phyloP scores from a whole-genome alignment of 2,888 invertebrate genomes.

The Apotomis capreana region DNA sequence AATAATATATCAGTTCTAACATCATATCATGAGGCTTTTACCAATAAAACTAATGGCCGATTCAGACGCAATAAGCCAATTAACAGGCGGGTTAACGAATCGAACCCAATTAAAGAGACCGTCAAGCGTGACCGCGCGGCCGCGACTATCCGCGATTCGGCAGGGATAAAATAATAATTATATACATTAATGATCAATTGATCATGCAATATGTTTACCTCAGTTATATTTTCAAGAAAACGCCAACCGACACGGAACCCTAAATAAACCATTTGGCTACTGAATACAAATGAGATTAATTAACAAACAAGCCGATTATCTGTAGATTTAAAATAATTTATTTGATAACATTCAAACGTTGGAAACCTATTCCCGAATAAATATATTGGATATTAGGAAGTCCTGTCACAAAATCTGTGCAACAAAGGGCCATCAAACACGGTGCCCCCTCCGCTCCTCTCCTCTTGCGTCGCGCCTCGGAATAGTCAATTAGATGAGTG shows the following conservation, averaged over 20 bases:
- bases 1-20: constrained; percentile 27
- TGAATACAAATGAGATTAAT: constrained; percentile 36
- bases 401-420: constrained; percentile 54
- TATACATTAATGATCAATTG: neutral
- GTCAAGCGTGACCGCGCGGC: constrained; percentile 27
- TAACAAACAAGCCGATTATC: constrained; percentile 25
- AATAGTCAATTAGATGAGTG: constrained; percentile 78
- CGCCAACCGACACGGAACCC: neutral
- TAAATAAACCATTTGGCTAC: constrained; percentile 8
- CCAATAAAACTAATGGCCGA: constrained; percentile 37
- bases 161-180: constrained; percentile 7
- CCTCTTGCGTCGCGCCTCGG: constrained; percentile 61
- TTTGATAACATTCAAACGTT: constrained; percentile 30
- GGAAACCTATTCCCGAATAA: constrained; percentile 49
- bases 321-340: constrained; percentile 28
- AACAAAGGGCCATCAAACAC: constrained; percentile 70
- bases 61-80: constrained; percentile 35
- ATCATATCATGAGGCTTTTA: constrained; percentile 31
- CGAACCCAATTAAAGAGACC: constrained; percentile 36
- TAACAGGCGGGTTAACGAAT: constrained; percentile 38
- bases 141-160: constrained; percentile 5
- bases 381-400: constrained; percentile 54
- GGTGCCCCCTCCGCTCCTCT: constrained; percentile 54
- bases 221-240: constrained; percentile 9
- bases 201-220: neutral